Conservation (phyloP, 1,140 invertebrate species). For the Ceratoteleas bidentatus region DNA sequence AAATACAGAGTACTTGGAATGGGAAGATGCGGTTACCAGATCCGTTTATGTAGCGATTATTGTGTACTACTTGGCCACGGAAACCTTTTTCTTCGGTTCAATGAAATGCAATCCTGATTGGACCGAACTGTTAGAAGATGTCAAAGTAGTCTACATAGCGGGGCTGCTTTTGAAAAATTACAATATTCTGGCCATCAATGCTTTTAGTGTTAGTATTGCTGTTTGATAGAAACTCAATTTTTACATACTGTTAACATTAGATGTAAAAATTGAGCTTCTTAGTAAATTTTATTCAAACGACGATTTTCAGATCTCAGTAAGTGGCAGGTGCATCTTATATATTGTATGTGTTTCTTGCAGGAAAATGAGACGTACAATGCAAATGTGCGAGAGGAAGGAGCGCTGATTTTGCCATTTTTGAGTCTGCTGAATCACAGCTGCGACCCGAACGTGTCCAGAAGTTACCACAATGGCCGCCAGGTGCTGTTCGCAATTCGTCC, state of each 20-base stretch:
- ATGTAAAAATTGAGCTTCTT: too few species aligned
- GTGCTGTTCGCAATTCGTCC: conserved; percentile 83
- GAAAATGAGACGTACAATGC: conserved; percentile 2
- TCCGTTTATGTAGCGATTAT: conserved; percentile 86
- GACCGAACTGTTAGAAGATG: not conserved
- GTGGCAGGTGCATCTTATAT: too few species aligned
- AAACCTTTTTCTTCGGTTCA: conserved; percentile 81
- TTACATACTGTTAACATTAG: too few species aligned
- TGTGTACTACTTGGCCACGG: conserved; percentile 84
- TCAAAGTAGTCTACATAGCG: conserved; percentile 1
- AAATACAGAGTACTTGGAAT: conserved; percentile 86
- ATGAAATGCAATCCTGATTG: conserved; percentile 3
- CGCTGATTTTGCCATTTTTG: conserved; percentile 84
- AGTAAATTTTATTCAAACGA: too few species aligned
- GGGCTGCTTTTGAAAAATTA: conserved; percentile 26
- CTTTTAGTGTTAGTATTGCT: conserved; percentile 9
- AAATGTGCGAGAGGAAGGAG: conserved; percentile 15
- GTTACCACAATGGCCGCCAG: conserved; percentile 81
- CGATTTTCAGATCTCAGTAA: too few species aligned
- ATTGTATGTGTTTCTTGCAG: not conserved
- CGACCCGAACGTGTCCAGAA: conserved; percentile 90
- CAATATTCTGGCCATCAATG: conserved; percentile 18
- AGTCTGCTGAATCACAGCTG: conserved; percentile 97
- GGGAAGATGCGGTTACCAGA: conserved; percentile 77
- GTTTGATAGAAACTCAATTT: not conserved